Base-by-base conservation (phyloP, 2,888 invertebrate species). In the Conus canariensis region DNA sequence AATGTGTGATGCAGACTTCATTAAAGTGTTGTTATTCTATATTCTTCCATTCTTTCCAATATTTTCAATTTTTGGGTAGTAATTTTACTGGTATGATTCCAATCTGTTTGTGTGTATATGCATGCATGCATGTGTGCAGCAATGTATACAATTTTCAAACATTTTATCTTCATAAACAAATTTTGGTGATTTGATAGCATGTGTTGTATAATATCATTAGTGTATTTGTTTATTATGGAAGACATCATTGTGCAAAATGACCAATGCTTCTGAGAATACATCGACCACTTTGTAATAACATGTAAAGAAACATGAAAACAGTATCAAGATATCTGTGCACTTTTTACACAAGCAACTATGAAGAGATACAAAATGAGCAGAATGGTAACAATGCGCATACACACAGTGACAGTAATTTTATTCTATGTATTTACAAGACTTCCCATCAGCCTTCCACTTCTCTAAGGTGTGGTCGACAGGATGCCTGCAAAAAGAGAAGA, bases 351-450 rank as follows among this genome's bases (percentile, higher is more conserved):
- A 83, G 82, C 58, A 58, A 58, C 58, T 83, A 58, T 10, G 30
- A 30, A 80, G 10, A 45, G 77, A 80, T 80, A 80, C 30, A 58
- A 83, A 12, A 22, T 82, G 83, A 64, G 58, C 19, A 45, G 83
- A 60, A 67, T 45, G 60, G 25, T 67, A 60, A 14, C 25, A 60
- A 60, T 56, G 45, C 14, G 64, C 83, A 45, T 59, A 85, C n/a
- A 89, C 58, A 70, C 70, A 85, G 30, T 56, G 12, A 70, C 58
- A 70, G 67, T 30, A n/a, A 45, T 19, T 70, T 22, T 70, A 22
- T 70, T 16, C 22, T 25, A 67, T 14, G 58, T 74, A 88, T 77
- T 77, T 77, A 88, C 88, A 88, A 45, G 80, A 19, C 22, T 56
- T 83, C 56, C 22, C 82, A 58, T 58, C 56, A 56, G 22, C 56